A percentile compares a stretch with the other conserved stretches of the same genome.
Evolutionary conservation across 2,797 vertebrate genomes (phyloP).

Genomic region (Myotis pilosus): DNA sequence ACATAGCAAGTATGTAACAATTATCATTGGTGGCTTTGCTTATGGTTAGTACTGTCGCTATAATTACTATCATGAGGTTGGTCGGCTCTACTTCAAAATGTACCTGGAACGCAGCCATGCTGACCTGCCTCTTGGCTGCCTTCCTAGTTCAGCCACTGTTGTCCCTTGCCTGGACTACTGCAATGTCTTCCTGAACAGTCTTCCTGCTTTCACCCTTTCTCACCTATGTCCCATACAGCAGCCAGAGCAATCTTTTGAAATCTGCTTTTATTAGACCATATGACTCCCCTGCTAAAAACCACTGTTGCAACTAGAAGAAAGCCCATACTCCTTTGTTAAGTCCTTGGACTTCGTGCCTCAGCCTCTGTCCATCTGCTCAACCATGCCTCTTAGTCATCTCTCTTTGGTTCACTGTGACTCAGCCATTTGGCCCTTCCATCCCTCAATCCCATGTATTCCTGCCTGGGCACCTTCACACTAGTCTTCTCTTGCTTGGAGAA

Average conservation of each 20-base stretch:
- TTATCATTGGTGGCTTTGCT: not conserved
- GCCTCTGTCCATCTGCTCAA: not conserved
- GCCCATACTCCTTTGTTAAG: no score
- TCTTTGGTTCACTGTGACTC: not conserved
- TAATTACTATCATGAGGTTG: not conserved
- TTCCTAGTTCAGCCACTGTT: not conserved
- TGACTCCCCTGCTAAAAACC: not conserved
- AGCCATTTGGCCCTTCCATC: not conserved
- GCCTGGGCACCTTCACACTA: rapidly evolving
- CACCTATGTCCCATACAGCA: not conserved
- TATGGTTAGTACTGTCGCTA: not conserved
- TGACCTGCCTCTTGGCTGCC: not conserved
- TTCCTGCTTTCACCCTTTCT: not conserved
- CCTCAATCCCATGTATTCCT: not conserved
- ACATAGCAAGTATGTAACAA: not conserved
- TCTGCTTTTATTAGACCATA: not conserved
- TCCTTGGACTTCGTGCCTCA: not conserved
- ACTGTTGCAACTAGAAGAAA: not conserved
- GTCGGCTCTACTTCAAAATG: not conserved
- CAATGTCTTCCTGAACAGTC: not conserved
- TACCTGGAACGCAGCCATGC: not conserved
- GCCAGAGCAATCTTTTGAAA: not conserved
- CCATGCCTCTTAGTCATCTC: not conserved
- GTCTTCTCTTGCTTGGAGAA: not conserved
- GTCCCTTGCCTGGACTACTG: not conserved